A percentile compares a stretch with the other conserved stretches of the same genome.
These are phyloP conservation scores for Atethmia centrago DNA, from an alignment of 2,888 invertebrate genomes.

Conservation along the genomic window DNA sequence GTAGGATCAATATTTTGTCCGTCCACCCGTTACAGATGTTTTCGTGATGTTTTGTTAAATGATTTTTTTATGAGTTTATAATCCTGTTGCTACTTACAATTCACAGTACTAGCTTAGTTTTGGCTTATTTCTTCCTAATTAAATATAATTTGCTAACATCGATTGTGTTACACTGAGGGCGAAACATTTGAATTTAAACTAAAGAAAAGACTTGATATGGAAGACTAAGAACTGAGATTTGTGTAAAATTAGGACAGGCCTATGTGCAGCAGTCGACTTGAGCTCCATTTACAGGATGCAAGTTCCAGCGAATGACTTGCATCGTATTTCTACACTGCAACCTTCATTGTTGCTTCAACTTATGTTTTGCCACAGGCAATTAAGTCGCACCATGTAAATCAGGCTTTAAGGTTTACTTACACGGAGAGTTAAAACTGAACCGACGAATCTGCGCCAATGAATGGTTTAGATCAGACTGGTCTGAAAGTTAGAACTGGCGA, in stretches of 20 bases:
- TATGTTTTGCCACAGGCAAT: neutral
- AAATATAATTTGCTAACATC: slow-evolving; percentile 51
- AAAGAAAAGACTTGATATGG: slow-evolving; percentile 5
- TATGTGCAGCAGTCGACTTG: neutral
- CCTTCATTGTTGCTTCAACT: neutral
- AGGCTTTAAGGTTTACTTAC: neutral
- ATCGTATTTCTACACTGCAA: neutral
- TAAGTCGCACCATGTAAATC: too few relatives aligned
- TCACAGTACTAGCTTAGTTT: slow-evolving; percentile 31
- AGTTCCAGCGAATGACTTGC: neutral
- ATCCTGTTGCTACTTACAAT: too few relatives aligned
- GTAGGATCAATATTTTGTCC: too few relatives aligned
- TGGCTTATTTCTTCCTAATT: slow-evolving; percentile 29
- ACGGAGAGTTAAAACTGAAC: neutral
- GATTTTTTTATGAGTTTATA: too few relatives aligned
- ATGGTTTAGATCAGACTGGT: neutral
- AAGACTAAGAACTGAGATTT: neutral
- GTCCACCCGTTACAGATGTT: too few relatives aligned
- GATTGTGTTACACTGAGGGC: slow-evolving; percentile 17
- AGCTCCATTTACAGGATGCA: neutral
- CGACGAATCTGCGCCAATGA: neutral
- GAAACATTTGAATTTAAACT: slow-evolving; percentile 22
- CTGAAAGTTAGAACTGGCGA: neutral
- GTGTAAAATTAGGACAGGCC: neutral
- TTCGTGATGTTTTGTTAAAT: too few relatives aligned